phyloP scores from a whole-genome alignment of 2,113 vertebrate species.

The Machaerirhynchus nigripectus region DNA sequence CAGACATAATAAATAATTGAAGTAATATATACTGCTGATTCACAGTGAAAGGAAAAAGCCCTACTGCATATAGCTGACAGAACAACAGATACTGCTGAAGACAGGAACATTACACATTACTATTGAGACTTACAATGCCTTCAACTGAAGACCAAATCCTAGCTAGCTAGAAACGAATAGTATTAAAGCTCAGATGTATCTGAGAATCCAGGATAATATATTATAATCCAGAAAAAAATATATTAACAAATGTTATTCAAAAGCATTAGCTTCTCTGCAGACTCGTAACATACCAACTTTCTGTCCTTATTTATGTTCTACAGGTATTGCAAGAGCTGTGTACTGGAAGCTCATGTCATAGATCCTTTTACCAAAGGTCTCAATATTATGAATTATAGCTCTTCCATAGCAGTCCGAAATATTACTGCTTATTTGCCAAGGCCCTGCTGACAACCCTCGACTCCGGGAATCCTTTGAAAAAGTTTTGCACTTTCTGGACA shows the following conservation, averaged over 20 bases:
- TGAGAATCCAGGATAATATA: not conserved
- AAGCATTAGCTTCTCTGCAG: not conserved
- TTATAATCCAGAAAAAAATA: not conserved
- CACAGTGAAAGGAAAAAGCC: not conserved
- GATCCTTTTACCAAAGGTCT: not conserved
- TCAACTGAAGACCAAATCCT: not conserved
- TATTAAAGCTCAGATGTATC: not conserved
- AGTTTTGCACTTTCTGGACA: constrained; percentile 51
- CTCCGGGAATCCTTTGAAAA: constrained; percentile 58
- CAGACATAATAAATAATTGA: not conserved
- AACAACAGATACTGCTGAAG: not conserved
- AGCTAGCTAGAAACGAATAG: not conserved
- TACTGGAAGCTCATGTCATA: not conserved
- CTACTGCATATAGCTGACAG: not conserved
- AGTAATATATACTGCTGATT: not conserved
- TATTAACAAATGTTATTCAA: not conserved
- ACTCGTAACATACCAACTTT: not conserved
- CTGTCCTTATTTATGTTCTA: not conserved
- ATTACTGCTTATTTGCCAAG: constrained; percentile 57
- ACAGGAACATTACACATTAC: not conserved
- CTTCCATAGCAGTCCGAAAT: constrained; percentile 23
- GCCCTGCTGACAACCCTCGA: constrained; percentile 5
- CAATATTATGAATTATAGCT: constrained; percentile 25
- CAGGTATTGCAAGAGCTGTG: not conserved
- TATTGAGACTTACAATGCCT: not conserved